A percentile compares a stretch with the other conserved stretches of the same genome.
phyloP scores from a whole-genome alignment of 2,113 vertebrate genomes.

The Aramus guarauna region DNA sequence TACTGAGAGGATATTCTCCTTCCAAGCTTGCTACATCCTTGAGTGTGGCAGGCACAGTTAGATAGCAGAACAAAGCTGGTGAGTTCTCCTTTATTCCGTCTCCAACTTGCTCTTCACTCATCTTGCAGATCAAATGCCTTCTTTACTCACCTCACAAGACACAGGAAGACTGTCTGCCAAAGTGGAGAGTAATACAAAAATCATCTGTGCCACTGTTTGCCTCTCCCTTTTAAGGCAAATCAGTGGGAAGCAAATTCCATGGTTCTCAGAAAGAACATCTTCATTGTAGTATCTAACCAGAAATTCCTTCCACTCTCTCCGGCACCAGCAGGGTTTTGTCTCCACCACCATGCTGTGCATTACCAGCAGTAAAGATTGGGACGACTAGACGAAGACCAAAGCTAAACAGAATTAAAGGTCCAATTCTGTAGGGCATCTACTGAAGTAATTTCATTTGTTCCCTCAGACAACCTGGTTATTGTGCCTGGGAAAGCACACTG shows the following conservation, averaged over 20 bases:
- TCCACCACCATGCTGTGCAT: not conserved
- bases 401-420: not conserved
- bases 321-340: not conserved
- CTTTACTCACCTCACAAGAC: not conserved
- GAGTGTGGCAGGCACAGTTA: constrained; percentile 16
- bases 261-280: not conserved
- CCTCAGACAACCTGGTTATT: not conserved
- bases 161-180: not conserved
- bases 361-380: not conserved
- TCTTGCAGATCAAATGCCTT: not conserved
- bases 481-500: not conserved
- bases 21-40: not conserved
- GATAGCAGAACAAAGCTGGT: constrained; percentile 51
- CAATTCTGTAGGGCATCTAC: not conserved
- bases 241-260: not conserved
- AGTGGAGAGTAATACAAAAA: not conserved
- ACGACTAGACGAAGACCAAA: not conserved
- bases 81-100: not conserved
- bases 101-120: not conserved
- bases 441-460: constrained; percentile 7
- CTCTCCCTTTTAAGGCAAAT: not conserved
- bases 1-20: constrained; percentile 55
- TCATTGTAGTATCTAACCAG: not conserved
- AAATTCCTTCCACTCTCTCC: not conserved
- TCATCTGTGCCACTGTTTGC: not conserved